A percentile compares a stretch with the other conserved stretches of the same genome.
phyloP scores from a whole-genome alignment of 2,113 vertebrate species.

The Pygoscelis antarcticus region DNA sequence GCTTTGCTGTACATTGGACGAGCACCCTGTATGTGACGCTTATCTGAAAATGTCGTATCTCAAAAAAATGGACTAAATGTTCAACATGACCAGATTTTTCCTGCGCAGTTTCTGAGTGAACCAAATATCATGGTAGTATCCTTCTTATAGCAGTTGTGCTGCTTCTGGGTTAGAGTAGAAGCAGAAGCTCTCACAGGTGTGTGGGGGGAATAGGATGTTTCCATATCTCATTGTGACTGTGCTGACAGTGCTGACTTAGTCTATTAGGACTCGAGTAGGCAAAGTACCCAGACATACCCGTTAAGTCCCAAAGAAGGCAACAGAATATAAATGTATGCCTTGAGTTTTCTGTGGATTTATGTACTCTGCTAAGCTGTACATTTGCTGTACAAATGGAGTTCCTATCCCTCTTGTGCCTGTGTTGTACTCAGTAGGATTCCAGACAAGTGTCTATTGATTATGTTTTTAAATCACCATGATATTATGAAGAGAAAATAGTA shows the following conservation, averaged over 20 bases:
- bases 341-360: background rate
- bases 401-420: background rate
- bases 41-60: background rate
- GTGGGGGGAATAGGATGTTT: fast-evolving
- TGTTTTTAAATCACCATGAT: conserved; percentile 9
- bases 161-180: background rate
- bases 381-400: background rate
- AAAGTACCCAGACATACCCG: background rate
- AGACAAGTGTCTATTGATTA: background rate
- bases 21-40: background rate
- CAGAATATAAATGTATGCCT: background rate
- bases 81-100: background rate
- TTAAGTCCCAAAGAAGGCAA: background rate
- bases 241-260: background rate
- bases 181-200: background rate
- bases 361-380: background rate
- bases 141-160: background rate
- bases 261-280: background rate
- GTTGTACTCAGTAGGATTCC: background rate
- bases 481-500: background rate
- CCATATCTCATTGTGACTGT: background rate
- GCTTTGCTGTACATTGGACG: background rate
- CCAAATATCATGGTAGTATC: background rate
- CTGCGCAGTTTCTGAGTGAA: background rate
- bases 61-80: background rate